Evolutionary conservation across 1,140 invertebrate genomes (phyloP).

Genomic region (Lepidotrigona ventralis): DNA sequence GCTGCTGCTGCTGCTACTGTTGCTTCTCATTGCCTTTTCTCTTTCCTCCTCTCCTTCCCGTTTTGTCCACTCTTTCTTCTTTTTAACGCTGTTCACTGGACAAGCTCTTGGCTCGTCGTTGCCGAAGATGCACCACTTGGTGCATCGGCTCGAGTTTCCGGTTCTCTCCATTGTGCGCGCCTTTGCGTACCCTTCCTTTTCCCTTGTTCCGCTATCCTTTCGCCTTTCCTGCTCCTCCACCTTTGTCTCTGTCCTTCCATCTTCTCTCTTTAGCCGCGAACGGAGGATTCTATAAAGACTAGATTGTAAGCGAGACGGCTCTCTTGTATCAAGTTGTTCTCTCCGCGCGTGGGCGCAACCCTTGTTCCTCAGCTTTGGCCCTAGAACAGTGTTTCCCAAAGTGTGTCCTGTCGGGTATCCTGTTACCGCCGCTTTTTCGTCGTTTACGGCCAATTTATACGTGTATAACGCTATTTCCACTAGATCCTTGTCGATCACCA

Average conservation of each 20-base stretch:
- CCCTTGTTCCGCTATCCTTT: constrained; percentile 39
- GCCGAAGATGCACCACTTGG: constrained; percentile 58
- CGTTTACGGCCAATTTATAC: constrained; percentile 3
- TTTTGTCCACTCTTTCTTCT: background rate
- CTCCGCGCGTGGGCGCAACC: constrained; percentile 64
- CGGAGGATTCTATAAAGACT: constrained; percentile 68
- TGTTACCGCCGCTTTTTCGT: constrained; percentile 21
- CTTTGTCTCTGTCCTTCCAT: constrained; percentile 31
- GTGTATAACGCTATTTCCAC: constrained; percentile 1
- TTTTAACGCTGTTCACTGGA: constrained; percentile 43
- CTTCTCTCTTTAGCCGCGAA: constrained; percentile 48
- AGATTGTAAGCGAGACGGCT: constrained; percentile 74
- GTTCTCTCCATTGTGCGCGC: constrained; percentile 71
- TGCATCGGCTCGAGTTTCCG: constrained; percentile 72
- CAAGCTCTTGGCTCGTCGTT: constrained; percentile 58
- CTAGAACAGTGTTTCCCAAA: constrained; percentile 64
- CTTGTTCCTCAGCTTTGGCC: constrained; percentile 52
- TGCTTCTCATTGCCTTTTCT: constrained; percentile 6
- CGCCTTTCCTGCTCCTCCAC: constrained; percentile 21
- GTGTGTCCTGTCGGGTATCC: constrained; percentile 4
- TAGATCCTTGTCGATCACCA: background rate
- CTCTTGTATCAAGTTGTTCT: constrained; percentile 72
- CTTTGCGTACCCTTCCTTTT: constrained; percentile 44
- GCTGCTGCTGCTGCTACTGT: too few species aligned
- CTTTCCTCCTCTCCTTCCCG: background rate